These are phyloP conservation scores for Paratrypauchen microcephalus DNA, from an alignment of 2,797 vertebrate species.

Conservation along the genomic window DNA sequence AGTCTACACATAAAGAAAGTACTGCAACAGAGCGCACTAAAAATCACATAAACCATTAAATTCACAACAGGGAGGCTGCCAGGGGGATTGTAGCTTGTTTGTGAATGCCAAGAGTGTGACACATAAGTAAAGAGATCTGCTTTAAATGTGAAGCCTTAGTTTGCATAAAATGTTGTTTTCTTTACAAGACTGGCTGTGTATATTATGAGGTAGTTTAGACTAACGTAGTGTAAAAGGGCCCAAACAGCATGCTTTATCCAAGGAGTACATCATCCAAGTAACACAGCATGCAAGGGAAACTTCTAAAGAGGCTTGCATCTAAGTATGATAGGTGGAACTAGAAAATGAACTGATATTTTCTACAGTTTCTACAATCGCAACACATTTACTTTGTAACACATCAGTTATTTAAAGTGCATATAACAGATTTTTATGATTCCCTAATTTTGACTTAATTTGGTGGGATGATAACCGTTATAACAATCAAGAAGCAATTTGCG, in stretches of 20 bases:
- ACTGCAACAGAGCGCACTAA: slow-evolving; percentile 21
- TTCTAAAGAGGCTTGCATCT: neutral
- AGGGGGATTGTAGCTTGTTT: slow-evolving; percentile 30
- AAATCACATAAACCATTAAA: slow-evolving; percentile 35
- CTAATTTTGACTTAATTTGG: too few species aligned
- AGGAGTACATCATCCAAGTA: neutral
- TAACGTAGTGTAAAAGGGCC: neutral
- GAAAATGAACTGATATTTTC: neutral
- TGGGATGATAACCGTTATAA: too few species aligned
- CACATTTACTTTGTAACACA: neutral
- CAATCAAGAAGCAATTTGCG: too few species aligned
- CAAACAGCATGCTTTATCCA: slow-evolving; percentile 3
- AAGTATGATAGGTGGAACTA: neutral
- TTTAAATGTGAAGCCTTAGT: slow-evolving; percentile 29
- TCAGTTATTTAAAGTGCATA: too few species aligned
- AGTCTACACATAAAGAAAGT: slow-evolving; percentile 25
- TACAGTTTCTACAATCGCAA: neutral
- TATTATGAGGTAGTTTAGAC: neutral
- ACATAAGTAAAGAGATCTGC: slow-evolving; percentile 3
- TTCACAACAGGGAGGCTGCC: slow-evolving; percentile 11
- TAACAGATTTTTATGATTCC: too few species aligned
- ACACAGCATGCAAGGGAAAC: neutral
- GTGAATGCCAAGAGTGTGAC: slow-evolving; percentile 21
- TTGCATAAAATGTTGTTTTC: slow-evolving; percentile 9
- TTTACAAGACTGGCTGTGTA: slow-evolving; percentile 4